Evolutionary conservation across 2,113 vertebrate species (phyloP).

Genomic region (Pseudorasbora parva): DNA sequence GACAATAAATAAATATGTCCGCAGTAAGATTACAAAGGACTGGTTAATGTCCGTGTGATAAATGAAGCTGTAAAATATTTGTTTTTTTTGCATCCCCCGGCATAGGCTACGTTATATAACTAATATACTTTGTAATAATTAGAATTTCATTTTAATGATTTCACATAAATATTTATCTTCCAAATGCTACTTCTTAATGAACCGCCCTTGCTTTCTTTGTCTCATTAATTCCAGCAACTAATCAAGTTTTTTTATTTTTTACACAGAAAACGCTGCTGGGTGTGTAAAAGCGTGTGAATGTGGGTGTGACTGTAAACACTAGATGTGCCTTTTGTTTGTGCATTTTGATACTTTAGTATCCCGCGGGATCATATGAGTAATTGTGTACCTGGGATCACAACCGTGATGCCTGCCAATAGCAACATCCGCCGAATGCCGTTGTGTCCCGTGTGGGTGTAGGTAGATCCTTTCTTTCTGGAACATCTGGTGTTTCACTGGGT

Average conservation of each 20-base stretch:
- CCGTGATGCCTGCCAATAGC: neutral
- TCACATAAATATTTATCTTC: slow-evolving; percentile 16
- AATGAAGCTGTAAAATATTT: slow-evolving; percentile 22
- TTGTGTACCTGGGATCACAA: neutral
- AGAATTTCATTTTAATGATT: neutral
- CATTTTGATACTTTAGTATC: slow-evolving; percentile 17
- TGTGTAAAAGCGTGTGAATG: neutral
- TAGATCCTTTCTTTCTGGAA: slow-evolving; percentile 8
- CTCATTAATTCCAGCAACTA: neutral
- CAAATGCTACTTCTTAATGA: neutral
- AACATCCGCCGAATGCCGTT: neutral
- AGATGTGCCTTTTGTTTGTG: slow-evolving; percentile 18
- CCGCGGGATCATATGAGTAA: neutral
- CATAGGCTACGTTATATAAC: slow-evolving; percentile 9
- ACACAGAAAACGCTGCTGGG: neutral
- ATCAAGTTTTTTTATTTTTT: no score
- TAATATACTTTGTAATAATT: neutral
- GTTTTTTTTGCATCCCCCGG: neutral
- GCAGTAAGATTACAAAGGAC: slow-evolving; percentile 1
- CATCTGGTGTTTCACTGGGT: slow-evolving; percentile 50
- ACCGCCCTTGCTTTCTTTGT: neutral
- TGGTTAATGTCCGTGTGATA: slow-evolving; percentile 1
- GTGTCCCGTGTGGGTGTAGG: neutral
- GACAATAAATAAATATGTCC: slow-evolving; percentile 15
- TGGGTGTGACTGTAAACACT: neutral